Evolutionary conservation across 2,113 vertebrate species (phyloP).

Genomic region (Raphicerus campestris): DNA sequence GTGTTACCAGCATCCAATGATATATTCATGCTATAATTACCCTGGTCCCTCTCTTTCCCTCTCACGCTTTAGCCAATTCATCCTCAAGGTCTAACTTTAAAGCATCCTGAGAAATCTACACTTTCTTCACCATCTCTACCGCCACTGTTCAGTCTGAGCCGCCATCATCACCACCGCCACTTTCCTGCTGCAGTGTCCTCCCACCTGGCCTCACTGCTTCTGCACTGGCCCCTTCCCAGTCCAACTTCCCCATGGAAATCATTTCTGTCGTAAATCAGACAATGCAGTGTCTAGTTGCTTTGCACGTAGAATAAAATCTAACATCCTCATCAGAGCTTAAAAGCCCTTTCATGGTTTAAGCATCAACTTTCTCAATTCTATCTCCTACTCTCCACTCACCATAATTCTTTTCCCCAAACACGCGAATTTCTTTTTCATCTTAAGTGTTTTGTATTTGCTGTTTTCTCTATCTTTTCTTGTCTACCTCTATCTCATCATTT

Average conservation of each 20-base stretch:
- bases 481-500: not conserved
- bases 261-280: not conserved
- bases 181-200: accelerated
- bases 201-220: not conserved
- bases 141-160: not conserved
- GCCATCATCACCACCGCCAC: not conserved
- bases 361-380: not conserved
- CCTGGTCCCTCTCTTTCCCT: not conserved
- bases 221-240: not conserved
- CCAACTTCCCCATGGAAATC: not conserved
- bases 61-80: not conserved
- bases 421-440: not conserved
- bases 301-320: not conserved
- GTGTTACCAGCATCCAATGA: not conserved
- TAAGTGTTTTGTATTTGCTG: not conserved
- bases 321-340: not conserved
- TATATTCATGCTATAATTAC: not conserved
- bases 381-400: not conserved
- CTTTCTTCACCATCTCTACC: accelerated
- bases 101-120: not conserved
- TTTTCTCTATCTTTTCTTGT: not conserved
- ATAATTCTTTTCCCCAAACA: not conserved
- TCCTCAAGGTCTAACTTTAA: not conserved
- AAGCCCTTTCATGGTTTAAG: not conserved
- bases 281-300: not conserved